phyloP scores from a whole-genome alignment of 1,140 invertebrate species.

The Teleogryllus occipitalis region DNA sequence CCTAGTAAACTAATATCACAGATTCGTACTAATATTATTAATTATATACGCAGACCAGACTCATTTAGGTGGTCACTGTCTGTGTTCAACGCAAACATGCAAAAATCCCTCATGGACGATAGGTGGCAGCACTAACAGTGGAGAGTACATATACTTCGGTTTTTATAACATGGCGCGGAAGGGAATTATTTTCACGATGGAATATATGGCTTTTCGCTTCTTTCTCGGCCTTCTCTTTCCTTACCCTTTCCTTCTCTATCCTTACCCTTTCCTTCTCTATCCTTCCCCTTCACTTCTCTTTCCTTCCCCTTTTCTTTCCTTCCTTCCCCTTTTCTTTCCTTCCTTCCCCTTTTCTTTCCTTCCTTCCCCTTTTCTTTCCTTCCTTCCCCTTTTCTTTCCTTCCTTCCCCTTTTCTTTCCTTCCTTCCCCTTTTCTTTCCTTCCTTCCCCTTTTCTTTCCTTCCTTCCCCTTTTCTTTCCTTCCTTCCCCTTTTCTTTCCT shows the following conservation, averaged over 20 bases:
- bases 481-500: neutral
- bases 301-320: neutral
- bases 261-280: neutral
- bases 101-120: no score
- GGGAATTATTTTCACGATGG: no score
- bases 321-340: neutral
- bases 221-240: constrained; percentile 2
- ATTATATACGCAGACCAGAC: no score
- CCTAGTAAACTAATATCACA: no score
- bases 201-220: neutral
- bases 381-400: neutral
- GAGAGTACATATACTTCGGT: no score
- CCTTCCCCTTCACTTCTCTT: neutral
- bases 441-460: neutral
- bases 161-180: no score
- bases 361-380: neutral
- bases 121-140: no score
- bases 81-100: no score
- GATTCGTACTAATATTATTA: no score
- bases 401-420: neutral
- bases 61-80: no score
- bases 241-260: neutral
- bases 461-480: neutral
- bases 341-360: neutral
- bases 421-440: neutral